Evolutionary conservation across 2,113 vertebrate species (phyloP).

Genomic region (Pomatorhinus ruficollis): DNA sequence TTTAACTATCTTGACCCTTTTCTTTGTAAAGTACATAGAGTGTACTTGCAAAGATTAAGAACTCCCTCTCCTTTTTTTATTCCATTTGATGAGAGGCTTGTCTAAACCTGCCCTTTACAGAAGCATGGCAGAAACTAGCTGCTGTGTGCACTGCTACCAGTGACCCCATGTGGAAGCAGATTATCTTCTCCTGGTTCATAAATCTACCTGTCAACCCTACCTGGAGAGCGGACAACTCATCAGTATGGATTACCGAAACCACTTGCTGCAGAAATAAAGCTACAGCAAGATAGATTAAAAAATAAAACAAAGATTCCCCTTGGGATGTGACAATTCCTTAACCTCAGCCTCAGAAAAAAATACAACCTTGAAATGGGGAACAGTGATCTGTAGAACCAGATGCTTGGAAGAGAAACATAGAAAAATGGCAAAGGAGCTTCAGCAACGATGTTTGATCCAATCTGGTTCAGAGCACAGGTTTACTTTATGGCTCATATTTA

Average conservation of each 20-base stretch:
- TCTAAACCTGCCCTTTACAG: background rate
- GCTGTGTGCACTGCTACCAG: background rate
- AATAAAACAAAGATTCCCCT: slow-evolving; percentile 37
- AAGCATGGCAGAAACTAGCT: slow-evolving; percentile 21
- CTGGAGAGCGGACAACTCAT: slow-evolving; percentile 22
- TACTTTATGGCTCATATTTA: slow-evolving; percentile 54
- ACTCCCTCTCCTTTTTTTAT: background rate
- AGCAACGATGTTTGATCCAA: background rate
- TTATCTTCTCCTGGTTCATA: slow-evolving; percentile 60
- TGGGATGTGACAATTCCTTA: slow-evolving; percentile 57
- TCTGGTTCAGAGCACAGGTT: slow-evolving; percentile 18
- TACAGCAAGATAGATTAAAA: slow-evolving; percentile 46
- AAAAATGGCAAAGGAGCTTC: slow-evolving; percentile 23
- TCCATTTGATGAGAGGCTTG: background rate
- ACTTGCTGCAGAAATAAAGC: slow-evolving; percentile 55
- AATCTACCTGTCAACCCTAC: slow-evolving; percentile 60
- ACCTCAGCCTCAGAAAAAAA: slow-evolving; percentile 17
- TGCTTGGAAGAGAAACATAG: background rate
- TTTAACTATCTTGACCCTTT: background rate
- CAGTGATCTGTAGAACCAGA: slow-evolving; percentile 23
- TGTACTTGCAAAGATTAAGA: background rate
- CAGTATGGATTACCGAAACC: slow-evolving; percentile 51
- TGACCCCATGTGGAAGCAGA: slow-evolving; percentile 57
- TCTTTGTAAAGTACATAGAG: background rate
- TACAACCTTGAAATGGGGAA: slow-evolving; percentile 58